Evolutionary conservation across 2,888 invertebrate species (phyloP), one percentile per base, ranked within the genome.

Genomic region (Linnaemya vulpina): DNA sequence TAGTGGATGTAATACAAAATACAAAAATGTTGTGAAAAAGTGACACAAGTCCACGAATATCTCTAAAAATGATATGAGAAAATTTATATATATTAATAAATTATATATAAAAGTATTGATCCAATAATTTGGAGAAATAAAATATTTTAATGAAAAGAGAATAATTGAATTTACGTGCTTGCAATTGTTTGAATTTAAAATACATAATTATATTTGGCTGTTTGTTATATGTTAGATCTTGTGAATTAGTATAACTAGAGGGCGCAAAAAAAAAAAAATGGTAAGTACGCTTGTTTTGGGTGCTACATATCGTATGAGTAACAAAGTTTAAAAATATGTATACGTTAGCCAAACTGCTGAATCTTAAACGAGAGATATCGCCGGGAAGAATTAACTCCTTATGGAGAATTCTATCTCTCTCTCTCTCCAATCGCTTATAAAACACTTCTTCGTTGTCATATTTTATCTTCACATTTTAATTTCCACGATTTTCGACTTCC

Each of bases 281-380:
- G 78, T 79, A 71, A 79, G 78, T 71, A 1, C 60, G 20, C 60
- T 77, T 68, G 22, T 13, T 62, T 30, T 9, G 30, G 17, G 38
- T 25, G 5, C 58, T 22, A 53, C 78, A 30, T 35, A n/a, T 55
- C 71, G 78, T 71, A 71, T 65, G 78, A 71, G 51, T 20, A 51
- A 17, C 10, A 20, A 51, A 4, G 51, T 10, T 3, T 8, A 51
- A 20, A 20, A 20, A 20, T 51, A 20, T 1, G 17, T 51, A 51
- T 51, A 51, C 51, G 51, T 20, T n/a, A n/a, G n/a, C n/a, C n/a
- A n/a, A n/a, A n/a, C n/a, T n/a, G n/a, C n/a, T n/a, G n/a, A n/a
- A n/a, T n/a, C n/a, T n/a, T n/a, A n/a, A n/a, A n/a, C n/a, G n/a
- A n/a, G n/a, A n/a, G n/a, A n/a, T n/a, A n/a, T n/a, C n/a, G n/a